A percentile compares a stretch with the other conserved stretches of the same genome.
Evolutionary conservation across 1,140 invertebrate genomes (phyloP).

Genomic region (Melanaphis sacchari): DNA sequence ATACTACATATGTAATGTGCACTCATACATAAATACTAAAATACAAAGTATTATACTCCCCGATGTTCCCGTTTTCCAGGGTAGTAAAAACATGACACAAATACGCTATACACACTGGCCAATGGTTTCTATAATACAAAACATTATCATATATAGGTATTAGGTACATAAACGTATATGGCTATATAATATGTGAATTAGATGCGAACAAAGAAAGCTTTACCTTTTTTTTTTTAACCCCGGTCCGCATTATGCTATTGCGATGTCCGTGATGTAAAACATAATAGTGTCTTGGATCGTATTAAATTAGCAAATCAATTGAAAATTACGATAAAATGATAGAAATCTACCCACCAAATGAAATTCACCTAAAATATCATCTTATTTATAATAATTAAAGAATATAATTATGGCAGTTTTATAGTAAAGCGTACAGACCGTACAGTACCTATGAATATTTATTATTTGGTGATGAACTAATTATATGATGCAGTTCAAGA

Average conservation of each 20-base stretch:
- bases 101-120: background rate
- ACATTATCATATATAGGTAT: background rate
- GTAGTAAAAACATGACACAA: background rate
- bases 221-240: background rate
- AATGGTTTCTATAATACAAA: background rate
- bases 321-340: background rate
- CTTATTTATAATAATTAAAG: background rate
- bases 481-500: background rate
- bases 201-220: background rate
- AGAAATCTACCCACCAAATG: background rate
- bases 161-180: background rate
- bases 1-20: background rate
- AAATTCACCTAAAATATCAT: background rate
- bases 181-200: background rate
- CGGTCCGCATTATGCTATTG: too few relatives aligned
- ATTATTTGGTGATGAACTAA: background rate
- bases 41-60: background rate
- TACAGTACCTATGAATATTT: background rate
- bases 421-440: background rate
- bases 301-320: background rate
- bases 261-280: background rate
- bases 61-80: background rate
- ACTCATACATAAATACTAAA: background rate
- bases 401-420: background rate
- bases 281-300: background rate